Percentiles rank a stretch among this genome's conserved stretches.
These are phyloP conservation scores for Invenusta paracnida DNA, from an alignment of 2,888 invertebrate genomes.

Conservation along the genomic window DNA sequence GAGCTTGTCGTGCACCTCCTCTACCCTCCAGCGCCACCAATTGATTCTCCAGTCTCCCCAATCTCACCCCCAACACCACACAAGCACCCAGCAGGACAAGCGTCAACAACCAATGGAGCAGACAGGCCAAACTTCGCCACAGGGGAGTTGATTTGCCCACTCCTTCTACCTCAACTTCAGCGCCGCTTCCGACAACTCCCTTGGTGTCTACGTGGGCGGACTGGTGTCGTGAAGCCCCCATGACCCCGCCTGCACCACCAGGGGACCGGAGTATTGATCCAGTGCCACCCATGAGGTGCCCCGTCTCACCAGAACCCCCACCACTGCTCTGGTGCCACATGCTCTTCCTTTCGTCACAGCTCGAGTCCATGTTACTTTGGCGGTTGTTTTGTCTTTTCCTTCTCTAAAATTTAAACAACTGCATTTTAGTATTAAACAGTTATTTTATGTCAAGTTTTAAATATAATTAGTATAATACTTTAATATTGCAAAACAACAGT, in stretches of 20 bases:
- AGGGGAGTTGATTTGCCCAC: background rate
- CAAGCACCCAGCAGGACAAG: background rate
- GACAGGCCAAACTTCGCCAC: background rate
- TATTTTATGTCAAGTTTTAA: too few relatives aligned
- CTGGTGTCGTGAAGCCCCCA: too few relatives aligned
- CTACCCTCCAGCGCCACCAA: background rate
- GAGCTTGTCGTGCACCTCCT: background rate
- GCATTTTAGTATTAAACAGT: too few relatives aligned
- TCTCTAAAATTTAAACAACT: too few relatives aligned
- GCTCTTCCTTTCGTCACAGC: background rate
- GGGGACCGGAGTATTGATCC: too few relatives aligned
- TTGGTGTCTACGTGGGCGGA: too few relatives aligned
- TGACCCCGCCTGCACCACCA: too few relatives aligned
- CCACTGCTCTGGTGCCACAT: background rate
- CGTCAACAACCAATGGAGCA: background rate
- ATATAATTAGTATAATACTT: too few relatives aligned
- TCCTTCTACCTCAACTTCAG: background rate
- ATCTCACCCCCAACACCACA: background rate
- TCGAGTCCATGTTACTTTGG: background rate
- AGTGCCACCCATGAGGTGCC: too few relatives aligned
- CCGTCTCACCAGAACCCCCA: too few relatives aligned
- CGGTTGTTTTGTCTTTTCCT: too few relatives aligned
- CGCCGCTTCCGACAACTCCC: background rate
- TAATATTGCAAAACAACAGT: too few relatives aligned
- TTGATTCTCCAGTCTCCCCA: background rate